Base-by-base conservation (phyloP, 2,113 vertebrate genomes). In the Lathamus discolor region DNA sequence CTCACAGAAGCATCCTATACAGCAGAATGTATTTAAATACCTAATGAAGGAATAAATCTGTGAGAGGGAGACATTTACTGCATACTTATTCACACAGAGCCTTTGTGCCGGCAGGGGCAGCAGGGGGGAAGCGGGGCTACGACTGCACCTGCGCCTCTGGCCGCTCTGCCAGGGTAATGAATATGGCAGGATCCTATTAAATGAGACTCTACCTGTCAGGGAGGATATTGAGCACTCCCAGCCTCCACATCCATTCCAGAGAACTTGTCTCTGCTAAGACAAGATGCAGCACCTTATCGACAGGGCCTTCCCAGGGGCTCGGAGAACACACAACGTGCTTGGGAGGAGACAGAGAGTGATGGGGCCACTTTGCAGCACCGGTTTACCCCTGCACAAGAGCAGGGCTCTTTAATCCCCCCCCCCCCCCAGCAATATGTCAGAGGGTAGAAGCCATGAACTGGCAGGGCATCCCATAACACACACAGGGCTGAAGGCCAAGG, bases 31-130 rank as follows among this genome's bases (percentile, higher is more conserved):
- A 94, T 95, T 96, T 95, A 78, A 96, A 97, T 96, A 44, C 82
- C 93, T 96, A 95, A 97, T 96, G 96, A 97, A 95, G 96, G 94
- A 96, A 96, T 95, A 96, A 97, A 97, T 97, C 96, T 97, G 93
- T 3, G 23, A 67, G 86, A 77, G 66, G 84, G 72, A 90, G 96
- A 95, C 96, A 77, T 96, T 97, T 87, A 92, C 96, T 92, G 97
- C 85, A 13, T 83, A 52, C 92, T 87, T 23, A 66, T 75, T 96
- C 89, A 91, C 89, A 93, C 89, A 63, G 93, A 83, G 91, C 87
- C 95, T 88, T 77, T 77, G 89, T 93, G 94, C 81, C 3, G 68
- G 28, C 9, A 4, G 41, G 78, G 91, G 57, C 35, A 16, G 70
- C 27, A 37, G 82, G 67, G 44, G 62, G 81, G 52, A 11, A 5